Base-by-base conservation (phyloP, 2,113 vertebrate species). In the Callithrix jacchus region DNA sequence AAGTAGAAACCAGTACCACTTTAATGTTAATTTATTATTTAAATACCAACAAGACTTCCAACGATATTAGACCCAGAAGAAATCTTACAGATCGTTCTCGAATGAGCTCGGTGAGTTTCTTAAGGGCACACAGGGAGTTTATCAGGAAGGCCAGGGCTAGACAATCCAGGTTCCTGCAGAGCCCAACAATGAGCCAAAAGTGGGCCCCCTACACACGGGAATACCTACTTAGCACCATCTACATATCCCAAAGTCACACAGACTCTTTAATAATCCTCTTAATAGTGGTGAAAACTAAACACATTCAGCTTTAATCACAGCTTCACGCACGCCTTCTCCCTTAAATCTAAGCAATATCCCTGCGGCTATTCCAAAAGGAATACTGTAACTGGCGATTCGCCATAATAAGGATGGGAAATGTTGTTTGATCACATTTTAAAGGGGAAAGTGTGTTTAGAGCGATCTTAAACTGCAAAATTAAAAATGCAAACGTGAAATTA, bases 381-480 rank as follows among this genome's bases (percentile, higher is more conserved):
- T 79, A 85, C 68, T 80, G 1, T 94, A 91, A 87, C 90, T 68
- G 61, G 82, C 81, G 90, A 47, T 96, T 97, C 83, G 93, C 97
- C 49, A 2, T 96, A 73, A 95, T 95, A 96, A 96, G 94, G 79
- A 87, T 89, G 89, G 42, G 93, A 79, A 89, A 89, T 86, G 91
- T 76, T 52, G 54, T 90, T 88, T 96, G 89, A 93, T 98, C 95
- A 95, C 96, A 71, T 89, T 83, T 97, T 96, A 95, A 97, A 92
- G 73, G 86, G 56, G 54, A 80, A 96, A 83, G 74, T 96, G 11
- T 94, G 83, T 96, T 96, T 88, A 95, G 89, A 93, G 92, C 90
- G 82, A 95, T 97, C 94, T 97, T 95, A 93, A 97, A 91, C 95
- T 91, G 93, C 86, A 94, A 91, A 96, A 97, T 93, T 97, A 91